Conservation (phyloP, 2,888 invertebrate species). For the Folsomia manolachei region DNA sequence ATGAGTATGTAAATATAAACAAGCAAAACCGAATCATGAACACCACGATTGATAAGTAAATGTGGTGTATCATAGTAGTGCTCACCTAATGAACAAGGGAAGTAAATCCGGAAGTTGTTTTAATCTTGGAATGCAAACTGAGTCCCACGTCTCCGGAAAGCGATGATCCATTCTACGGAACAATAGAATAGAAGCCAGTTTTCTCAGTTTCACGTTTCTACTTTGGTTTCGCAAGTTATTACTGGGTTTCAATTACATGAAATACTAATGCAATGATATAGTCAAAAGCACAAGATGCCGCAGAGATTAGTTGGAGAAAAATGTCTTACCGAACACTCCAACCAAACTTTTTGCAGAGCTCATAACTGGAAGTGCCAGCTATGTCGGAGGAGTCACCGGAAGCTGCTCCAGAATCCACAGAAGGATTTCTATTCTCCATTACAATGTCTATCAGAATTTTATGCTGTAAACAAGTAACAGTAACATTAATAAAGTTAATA, state of each 20-base stretch:
- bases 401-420: not conserved
- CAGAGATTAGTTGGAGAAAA: too few species aligned
- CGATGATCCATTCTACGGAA: slow-evolving; percentile 70
- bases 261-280: too few species aligned
- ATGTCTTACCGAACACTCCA: slow-evolving; percentile 8
- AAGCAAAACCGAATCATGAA: slow-evolving; percentile 50
- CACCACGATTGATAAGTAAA: not conserved
- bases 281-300: too few species aligned
- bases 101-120: slow-evolving; percentile 69
- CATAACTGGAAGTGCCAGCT: not conserved
- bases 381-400: not conserved
- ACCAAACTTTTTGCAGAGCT: not conserved
- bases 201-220: too few species aligned
- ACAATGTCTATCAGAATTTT: too few species aligned
- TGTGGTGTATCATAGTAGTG: not conserved
- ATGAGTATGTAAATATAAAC: slow-evolving; percentile 50
- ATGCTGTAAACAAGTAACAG: too few species aligned
- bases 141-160: slow-evolving; percentile 71
- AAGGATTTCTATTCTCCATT: not conserved
- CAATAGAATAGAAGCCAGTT: too few species aligned
- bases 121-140: slow-evolving; percentile 64
- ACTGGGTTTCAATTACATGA: not conserved
- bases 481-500: too few species aligned
- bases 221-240: slow-evolving; percentile 69
- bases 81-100: slow-evolving; percentile 69